Percentiles rank a stretch among this genome's conserved stretches.
Conservation (phyloP, 2,113 vertebrate genomes). For the Oncorhynchus kisutch region DNA sequence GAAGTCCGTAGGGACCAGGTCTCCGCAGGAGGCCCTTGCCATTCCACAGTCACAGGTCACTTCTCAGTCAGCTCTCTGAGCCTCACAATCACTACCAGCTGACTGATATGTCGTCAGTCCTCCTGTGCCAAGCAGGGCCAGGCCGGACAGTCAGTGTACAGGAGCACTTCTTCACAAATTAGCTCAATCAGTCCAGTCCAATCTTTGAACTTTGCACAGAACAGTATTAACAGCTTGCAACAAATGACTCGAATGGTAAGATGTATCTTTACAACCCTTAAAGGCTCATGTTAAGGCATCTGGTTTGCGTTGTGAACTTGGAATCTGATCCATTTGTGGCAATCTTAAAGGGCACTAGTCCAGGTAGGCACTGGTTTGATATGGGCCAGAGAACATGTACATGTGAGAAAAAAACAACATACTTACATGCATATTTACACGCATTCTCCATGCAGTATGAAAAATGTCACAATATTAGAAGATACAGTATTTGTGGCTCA, state of each 20-base stretch:
- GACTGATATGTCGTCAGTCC: conserved; percentile 19
- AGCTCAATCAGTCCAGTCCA: conserved; percentile 30
- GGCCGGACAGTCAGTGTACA: conserved; percentile 21
- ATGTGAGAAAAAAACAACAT: conserved; percentile 42
- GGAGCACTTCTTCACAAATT: conserved; percentile 39
- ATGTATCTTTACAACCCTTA: conserved; percentile 47
- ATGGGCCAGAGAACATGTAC: conserved; percentile 19
- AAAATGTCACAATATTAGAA: conserved; percentile 38
- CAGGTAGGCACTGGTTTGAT: conserved; percentile 7
- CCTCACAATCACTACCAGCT: conserved; percentile 43
- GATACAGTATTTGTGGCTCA: conserved; percentile 60
- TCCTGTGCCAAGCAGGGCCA: conserved; percentile 5
- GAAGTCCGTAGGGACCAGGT: conserved; percentile 30
- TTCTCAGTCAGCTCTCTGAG: conserved; percentile 9
- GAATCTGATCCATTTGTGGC: conserved; percentile 43
- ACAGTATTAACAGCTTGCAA: conserved; percentile 38
- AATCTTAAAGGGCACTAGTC: conserved; percentile 16
- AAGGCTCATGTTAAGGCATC: conserved; percentile 40
- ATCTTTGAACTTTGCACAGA: conserved; percentile 50
- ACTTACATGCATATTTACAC: conserved; percentile 24
- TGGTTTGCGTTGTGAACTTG: conserved; percentile 42
- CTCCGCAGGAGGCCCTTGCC: conserved; percentile 15
- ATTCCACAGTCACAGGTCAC: conserved; percentile 16
- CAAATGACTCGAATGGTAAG: conserved; percentile 30
- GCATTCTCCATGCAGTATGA: conserved; percentile 49